phyloP scores from a whole-genome alignment of 2,113 vertebrate species.

The Archilochus colubris region DNA sequence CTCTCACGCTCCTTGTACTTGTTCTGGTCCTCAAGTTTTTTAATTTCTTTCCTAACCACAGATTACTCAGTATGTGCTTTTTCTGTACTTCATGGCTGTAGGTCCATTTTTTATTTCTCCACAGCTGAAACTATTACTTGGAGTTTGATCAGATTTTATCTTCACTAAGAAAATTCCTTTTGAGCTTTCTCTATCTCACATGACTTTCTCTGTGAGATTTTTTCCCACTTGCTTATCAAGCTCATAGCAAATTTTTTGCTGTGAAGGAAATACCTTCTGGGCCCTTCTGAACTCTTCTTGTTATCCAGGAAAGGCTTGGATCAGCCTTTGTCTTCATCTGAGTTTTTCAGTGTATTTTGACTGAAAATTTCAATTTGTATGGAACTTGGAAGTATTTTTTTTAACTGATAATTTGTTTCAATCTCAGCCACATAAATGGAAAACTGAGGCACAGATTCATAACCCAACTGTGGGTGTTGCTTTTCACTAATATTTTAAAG shows the following conservation, averaged over 20 bases:
- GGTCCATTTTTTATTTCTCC: neutral
- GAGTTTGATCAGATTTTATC: neutral
- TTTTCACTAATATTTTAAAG: neutral
- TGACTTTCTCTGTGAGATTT: neutral
- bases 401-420: neutral
- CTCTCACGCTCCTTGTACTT: neutral
- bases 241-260: neutral
- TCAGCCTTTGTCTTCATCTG: neutral
- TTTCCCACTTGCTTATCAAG: neutral
- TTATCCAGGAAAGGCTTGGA: neutral
- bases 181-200: neutral
- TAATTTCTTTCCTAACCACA: neutral
- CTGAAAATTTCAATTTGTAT: neutral
- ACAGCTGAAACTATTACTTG: neutral
- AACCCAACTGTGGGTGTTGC: neutral
- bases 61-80: neutral
- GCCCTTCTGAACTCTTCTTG: neutral
- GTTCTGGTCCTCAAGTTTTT: neutral
- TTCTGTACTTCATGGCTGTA: neutral
- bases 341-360: neutral
- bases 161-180: neutral
- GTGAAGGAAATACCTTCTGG: neutral
- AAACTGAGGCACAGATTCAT: neutral
- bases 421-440: neutral
- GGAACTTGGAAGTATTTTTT: neutral